Conservation (phyloP, 2,888 invertebrate genomes). For the Invenusta paracnida region DNA sequence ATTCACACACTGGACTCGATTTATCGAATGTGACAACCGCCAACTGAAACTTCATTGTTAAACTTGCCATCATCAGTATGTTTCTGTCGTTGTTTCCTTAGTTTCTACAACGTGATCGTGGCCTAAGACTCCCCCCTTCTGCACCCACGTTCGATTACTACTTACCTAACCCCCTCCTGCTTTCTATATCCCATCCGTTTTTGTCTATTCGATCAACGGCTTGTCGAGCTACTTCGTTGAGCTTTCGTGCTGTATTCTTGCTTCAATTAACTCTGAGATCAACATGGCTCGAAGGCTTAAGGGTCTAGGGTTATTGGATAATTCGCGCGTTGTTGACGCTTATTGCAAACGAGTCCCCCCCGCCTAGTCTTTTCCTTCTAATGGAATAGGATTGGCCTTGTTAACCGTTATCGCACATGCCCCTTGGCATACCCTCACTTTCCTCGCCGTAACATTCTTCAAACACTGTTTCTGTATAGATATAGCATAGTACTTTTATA, state of each 20-base stretch:
- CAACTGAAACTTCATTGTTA: too few relatives aligned
- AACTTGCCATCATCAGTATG: too few relatives aligned
- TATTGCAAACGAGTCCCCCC: not conserved
- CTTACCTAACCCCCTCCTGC: too few relatives aligned
- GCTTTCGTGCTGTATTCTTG: not conserved
- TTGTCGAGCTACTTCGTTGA: not conserved
- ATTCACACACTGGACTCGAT: not conserved
- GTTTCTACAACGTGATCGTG: too few relatives aligned
- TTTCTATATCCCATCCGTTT: too few relatives aligned
- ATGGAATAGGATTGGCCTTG: slow-evolving; percentile 26
- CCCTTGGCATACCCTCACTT: not conserved
- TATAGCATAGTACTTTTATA: too few relatives aligned
- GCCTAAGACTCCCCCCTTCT: too few relatives aligned
- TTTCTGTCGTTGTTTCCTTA: too few relatives aligned
- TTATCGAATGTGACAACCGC: not conserved
- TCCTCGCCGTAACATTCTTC: too few relatives aligned
- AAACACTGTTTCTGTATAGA: too few relatives aligned
- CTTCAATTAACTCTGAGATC: slow-evolving; percentile 26
- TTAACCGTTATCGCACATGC: not conserved
- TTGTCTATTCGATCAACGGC: too few relatives aligned
- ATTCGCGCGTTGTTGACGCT: not conserved
- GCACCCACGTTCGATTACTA: too few relatives aligned
- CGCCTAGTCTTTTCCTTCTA: not conserved
- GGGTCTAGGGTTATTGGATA: slow-evolving; percentile 12
- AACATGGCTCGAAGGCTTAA: slow-evolving; percentile 17